Evolutionary conservation across 30 jellyfish, hydroid and myxozoan genomes (phyloP).

Genomic region (Catostylus mosaicus): DNA sequence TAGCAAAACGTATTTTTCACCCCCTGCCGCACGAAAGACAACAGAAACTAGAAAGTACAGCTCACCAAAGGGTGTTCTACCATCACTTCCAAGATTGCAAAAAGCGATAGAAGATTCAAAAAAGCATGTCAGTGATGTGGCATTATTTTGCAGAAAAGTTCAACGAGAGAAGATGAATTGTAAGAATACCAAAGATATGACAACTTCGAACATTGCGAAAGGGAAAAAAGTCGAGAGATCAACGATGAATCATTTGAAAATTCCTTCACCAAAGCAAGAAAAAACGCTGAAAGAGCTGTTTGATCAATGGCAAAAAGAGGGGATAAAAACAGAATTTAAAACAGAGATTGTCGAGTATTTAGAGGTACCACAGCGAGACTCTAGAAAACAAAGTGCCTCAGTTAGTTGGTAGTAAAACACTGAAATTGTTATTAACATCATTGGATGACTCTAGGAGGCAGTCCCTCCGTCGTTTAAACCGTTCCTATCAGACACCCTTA

Average conservation of each 20-base stretch:
- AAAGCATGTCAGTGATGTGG: constrained; percentile 15
- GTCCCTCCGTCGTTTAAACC: no score
- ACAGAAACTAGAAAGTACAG: background rate
- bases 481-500: no score
- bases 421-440: no score
- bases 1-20: background rate
- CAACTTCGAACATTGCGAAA: constrained; percentile 1
- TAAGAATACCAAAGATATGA: background rate
- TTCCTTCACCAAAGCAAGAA: background rate
- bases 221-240: background rate
- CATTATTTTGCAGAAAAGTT: constrained; percentile 22
- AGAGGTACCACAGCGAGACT: background rate
- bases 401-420: background rate
- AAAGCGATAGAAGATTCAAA: constrained; percentile 48
- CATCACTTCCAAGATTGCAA: constrained; percentile 37
- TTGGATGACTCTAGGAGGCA: no score
- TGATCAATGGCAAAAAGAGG: constrained; percentile 7
- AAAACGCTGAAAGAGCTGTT: background rate
- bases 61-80: background rate
- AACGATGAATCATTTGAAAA: background rate
- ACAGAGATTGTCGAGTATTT: background rate
- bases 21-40: background rate
- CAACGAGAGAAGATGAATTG: background rate
- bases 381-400: background rate
- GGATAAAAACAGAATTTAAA: background rate